A percentile compares a stretch with the other conserved stretches of the same genome.
Evolutionary conservation across 1,140 invertebrate species (phyloP).

Genomic region (Camponotus vicinus): DNA sequence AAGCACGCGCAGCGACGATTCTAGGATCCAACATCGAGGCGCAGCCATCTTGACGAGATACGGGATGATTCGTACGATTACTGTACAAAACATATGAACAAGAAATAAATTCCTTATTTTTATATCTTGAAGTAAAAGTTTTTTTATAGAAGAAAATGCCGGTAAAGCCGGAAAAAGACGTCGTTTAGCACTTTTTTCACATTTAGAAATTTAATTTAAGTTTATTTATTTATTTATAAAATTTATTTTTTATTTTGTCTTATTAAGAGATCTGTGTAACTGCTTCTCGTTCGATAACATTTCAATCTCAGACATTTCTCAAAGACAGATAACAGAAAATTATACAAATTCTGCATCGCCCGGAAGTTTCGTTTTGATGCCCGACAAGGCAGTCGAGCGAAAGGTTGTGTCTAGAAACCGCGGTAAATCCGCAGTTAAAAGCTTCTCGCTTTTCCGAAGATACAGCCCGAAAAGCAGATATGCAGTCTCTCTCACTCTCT

Average conservation of each 20-base stretch:
- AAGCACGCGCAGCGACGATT: conserved; percentile 15
- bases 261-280: not conserved
- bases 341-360: not conserved
- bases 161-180: too few relatives aligned
- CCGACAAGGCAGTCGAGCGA: conserved; percentile 12
- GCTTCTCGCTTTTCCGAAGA: conserved; percentile 40
- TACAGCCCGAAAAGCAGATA: conserved; percentile 51
- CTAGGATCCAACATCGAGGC: not conserved
- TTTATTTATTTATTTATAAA: too few relatives aligned
- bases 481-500: not conserved
- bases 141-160: not conserved
- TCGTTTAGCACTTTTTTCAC: too few relatives aligned
- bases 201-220: too few relatives aligned
- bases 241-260: too few relatives aligned
- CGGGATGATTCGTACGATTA: not conserved
- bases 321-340: not conserved
- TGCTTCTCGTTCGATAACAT: not conserved
- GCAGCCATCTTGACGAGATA: not conserved
- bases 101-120: not conserved
- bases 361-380: conserved; percentile 22
- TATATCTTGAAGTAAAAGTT: not conserved
- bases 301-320: conserved; percentile 4
- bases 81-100: not conserved
- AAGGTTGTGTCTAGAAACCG: conserved; percentile 63
- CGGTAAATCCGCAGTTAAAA: conserved; percentile 68